Base-by-base conservation (phyloP, 2,888 invertebrate genomes). In the Polyommatus iphigenia region DNA sequence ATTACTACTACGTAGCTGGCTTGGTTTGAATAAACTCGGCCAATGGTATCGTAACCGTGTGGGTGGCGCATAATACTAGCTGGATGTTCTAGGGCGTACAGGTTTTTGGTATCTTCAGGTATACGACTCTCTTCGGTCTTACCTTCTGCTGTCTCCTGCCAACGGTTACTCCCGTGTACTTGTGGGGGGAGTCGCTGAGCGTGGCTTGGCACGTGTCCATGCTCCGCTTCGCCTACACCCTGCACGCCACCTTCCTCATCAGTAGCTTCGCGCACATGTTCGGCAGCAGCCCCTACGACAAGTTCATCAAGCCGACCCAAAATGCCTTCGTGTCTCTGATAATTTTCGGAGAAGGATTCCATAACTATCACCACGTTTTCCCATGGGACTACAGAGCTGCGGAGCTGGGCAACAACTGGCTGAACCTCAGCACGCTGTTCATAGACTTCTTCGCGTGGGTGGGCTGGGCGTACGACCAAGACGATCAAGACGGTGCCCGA, bases 181-280 rank as follows among this genome's bases (percentile, higher is more conserved):
- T 91, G 80, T 96, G 96, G 95, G 93, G 91, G 1, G 96, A 96
- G 85, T 89, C 83, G 3, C 85, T 88, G 57, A 82, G 76, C 78
- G 88, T 87, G 80, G 84, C 91, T 1, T 91, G 89, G 89, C 86
- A 89, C 80, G 83, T 90, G 0, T 83, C 85, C 5, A 87, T 94
- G 71, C 83, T 95, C 24, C 91, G 96, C 13, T 96, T 95, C 87
- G 88, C 91, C 13, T 84, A 92, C 79, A 92, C 92, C 18, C 90
- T 96, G n/a, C 95, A 96, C 87, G 77, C 8, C 2, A 84, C 85
- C 13, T 96, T 95, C 95, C 87, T 95, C 24, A 95, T 96, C 20
- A 96, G 96, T 89, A 95, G 95, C 82, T 94, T 94, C 13, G 96
- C 96, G 10, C 96, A 96, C 84, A 83, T 89, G 41, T 91, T 88